Conservation (phyloP, 2,113 vertebrate species). For the Glareola pratincola region DNA sequence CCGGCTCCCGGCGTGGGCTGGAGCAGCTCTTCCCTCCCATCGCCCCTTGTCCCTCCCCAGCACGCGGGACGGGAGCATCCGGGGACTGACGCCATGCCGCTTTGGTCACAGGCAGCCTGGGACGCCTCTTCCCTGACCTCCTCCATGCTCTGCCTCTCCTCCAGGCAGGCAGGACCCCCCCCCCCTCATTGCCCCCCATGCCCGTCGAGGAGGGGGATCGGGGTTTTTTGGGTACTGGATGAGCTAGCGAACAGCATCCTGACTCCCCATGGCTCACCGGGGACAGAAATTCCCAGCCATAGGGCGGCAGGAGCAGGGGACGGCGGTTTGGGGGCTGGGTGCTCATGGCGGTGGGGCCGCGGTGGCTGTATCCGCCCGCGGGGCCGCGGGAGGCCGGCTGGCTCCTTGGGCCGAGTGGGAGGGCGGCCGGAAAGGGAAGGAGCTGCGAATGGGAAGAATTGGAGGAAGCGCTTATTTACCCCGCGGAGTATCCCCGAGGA, state of each 20-base stretch:
- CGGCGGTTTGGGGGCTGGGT: accelerated
- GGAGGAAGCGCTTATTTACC: constrained; percentile 62
- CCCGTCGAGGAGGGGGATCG: accelerated
- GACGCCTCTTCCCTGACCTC: background rate
- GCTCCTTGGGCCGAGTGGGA: background rate
- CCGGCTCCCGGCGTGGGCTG: background rate
- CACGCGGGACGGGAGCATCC: background rate
- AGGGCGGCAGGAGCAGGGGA: background rate
- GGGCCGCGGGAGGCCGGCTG: background rate
- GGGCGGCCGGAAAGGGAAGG: constrained; percentile 60
- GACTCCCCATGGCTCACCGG: background rate
- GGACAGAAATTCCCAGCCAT: background rate
- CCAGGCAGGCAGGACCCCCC: background rate
- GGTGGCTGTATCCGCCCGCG: background rate
- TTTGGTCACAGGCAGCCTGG: background rate
- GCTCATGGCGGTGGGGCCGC: background rate
- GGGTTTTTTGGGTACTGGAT: background rate
- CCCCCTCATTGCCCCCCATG: accelerated
- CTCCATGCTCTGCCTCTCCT: background rate
- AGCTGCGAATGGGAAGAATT: constrained; percentile 54
- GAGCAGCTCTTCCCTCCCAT: background rate
- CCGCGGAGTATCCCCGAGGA: background rate
- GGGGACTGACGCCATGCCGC: background rate
- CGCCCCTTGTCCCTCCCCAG: background rate
- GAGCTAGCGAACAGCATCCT: background rate